phyloP scores from a whole-genome alignment of 2,113 vertebrate species.

The Riparia riparia region DNA sequence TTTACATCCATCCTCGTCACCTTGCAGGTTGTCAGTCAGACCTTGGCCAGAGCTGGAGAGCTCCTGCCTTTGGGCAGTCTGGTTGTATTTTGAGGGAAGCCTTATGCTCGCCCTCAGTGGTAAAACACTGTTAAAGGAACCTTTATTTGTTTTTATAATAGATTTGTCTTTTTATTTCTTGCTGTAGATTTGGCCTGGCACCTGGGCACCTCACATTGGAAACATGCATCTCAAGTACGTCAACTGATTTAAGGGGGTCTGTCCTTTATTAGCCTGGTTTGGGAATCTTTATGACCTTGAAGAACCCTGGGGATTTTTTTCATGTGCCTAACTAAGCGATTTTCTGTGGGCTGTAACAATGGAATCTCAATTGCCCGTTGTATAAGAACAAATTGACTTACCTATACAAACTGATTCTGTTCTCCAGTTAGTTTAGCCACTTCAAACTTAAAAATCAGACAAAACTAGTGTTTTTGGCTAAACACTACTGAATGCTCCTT shows the following conservation, averaged over 20 bases:
- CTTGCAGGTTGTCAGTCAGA: not conserved
- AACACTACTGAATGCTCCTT: constrained; percentile 89
- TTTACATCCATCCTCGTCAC: not conserved
- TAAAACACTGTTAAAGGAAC: constrained; percentile 41
- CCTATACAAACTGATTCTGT: constrained; percentile 88
- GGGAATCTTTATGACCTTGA: constrained; percentile 78
- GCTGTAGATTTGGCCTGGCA: constrained; percentile 97
- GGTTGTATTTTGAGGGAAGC: not conserved
- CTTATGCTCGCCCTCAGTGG: not conserved
- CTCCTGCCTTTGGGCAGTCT: not conserved
- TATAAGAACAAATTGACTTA: constrained; percentile 88
- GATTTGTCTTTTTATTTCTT: constrained; percentile 79
- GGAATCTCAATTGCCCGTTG: constrained; percentile 80
- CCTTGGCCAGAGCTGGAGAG: not conserved
- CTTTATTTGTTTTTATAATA: constrained; percentile 70
- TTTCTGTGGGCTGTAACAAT: constrained; percentile 85
- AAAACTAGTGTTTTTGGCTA: constrained; percentile 89
- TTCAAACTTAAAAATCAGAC: constrained; percentile 87
- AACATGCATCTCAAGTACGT: constrained; percentile 99
- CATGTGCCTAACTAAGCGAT: constrained; percentile 91
- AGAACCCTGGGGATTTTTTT: constrained; percentile 80
- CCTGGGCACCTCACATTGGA: constrained; percentile 98
- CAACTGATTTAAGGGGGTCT: constrained; percentile 89
- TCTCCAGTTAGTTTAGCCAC: constrained; percentile 94
- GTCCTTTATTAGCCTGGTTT: constrained; percentile 77